Conservation (phyloP, 37 sponge, comb jelly and placozoan genomes). For the Cladorhizidae sp. region DNA sequence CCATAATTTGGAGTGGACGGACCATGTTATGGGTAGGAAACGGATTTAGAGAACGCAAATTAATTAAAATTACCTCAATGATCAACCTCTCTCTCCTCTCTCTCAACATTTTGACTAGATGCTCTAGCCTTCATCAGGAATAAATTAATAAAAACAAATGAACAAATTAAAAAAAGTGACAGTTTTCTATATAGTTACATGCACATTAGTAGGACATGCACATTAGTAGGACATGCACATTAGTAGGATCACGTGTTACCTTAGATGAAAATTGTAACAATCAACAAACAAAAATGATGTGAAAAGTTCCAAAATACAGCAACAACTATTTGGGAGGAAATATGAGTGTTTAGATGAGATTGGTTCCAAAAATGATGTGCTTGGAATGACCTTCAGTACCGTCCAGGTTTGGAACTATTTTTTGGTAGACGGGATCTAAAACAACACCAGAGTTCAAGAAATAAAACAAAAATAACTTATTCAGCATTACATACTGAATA, state of each 20-base stretch:
- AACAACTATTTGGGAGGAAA: background rate
- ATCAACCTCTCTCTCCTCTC: background rate
- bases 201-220: background rate
- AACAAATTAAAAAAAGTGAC: background rate
- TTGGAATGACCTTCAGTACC: slow-evolving; percentile 58
- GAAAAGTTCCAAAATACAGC: background rate
- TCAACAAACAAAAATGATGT: background rate
- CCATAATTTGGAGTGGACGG: too few species aligned
- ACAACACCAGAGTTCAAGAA: too few species aligned
- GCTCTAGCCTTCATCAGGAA: too few species aligned
- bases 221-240: background rate
- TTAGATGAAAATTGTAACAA: too few species aligned
- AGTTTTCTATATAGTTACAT: background rate
- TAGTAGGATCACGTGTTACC: background rate
- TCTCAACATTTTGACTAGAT: too few species aligned
- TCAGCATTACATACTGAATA: too few species aligned
- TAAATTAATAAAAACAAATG: background rate
- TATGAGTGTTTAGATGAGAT: slow-evolving; percentile 7
- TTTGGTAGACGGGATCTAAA: slow-evolving; percentile 28
- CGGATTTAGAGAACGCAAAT: too few species aligned
- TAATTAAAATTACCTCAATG: too few species aligned
- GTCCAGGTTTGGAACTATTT: slow-evolving; percentile 48
- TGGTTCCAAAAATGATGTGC: slow-evolving; percentile 60
- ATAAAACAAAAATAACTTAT: too few species aligned
- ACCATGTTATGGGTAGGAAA: too few species aligned